A percentile compares a stretch with the other conserved stretches of the same genome.
phyloP scores from a whole-genome alignment of 2,113 vertebrate genomes.

The Takifugu flavidus region DNA sequence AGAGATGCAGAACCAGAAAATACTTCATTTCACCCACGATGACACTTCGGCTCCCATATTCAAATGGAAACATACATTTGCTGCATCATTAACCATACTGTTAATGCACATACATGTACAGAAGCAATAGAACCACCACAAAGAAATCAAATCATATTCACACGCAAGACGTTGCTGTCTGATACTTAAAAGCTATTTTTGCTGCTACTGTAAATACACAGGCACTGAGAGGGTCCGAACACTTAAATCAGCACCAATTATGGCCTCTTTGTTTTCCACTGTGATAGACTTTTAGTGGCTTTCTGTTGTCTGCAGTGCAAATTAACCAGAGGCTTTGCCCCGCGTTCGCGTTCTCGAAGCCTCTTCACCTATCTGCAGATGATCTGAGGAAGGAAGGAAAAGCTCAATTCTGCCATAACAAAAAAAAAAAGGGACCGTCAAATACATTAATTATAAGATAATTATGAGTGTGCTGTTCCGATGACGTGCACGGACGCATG shows the following conservation, averaged over 20 bases:
- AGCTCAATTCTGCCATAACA: not conserved
- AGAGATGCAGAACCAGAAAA: conserved; percentile 22
- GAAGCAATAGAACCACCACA: too few relatives aligned
- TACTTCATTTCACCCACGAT: conserved; percentile 13
- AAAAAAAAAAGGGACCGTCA: not conserved
- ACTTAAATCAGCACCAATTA: conserved; percentile 9
- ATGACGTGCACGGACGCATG: conserved; percentile 1
- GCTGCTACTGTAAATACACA: conserved; percentile 13
- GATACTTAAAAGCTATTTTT: not conserved
- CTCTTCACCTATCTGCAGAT: not conserved
- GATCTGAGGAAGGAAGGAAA: conserved; percentile 1
- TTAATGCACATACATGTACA: too few relatives aligned
- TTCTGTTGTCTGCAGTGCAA: too few relatives aligned
- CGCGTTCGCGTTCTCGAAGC: conserved; percentile 12
- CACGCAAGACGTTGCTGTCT: too few relatives aligned
- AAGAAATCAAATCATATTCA: too few relatives aligned
- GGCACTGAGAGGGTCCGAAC: not conserved
- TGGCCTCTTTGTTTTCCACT: conserved; percentile 7
- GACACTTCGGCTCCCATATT: conserved; percentile 10
- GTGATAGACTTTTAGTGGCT: not conserved
- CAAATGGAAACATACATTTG: conserved; percentile 20
- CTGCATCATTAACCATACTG: conserved; percentile 2
- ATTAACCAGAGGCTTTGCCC: not conserved
- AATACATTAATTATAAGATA: too few relatives aligned
- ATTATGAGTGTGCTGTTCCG: too few relatives aligned